Evolutionary conservation across 2,797 vertebrate species (phyloP), one percentile per base, ranked within the genome.

Genomic region (Oreochromis grahami): DNA sequence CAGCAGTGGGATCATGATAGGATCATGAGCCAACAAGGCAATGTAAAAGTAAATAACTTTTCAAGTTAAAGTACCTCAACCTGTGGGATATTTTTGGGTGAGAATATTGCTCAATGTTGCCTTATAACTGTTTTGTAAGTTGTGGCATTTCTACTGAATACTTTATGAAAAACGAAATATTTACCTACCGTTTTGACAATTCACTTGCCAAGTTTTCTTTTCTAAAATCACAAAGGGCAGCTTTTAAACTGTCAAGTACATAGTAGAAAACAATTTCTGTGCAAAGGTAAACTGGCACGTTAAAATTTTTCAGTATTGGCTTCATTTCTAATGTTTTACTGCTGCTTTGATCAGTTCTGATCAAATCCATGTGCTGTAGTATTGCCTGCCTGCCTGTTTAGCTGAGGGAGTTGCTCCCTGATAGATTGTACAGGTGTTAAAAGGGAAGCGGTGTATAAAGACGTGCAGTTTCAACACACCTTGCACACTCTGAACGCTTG

Each of bases 121-220:
- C 68, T 48, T 32, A 4, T 48, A 72, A 48, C 43, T 11, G 65
- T 56, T 34, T 45, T 68, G 32, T 4, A 80, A 48, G 45, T 79
- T 79, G 80, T 5, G 1, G 38, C 77, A 80, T 88, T 70, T 70
- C 5, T 55, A 60, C 43, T 81, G 41, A 85, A 79, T 78, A 78
- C 29, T 84, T 77, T 14, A 76, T 85, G 24, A 48, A 26, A 55
- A 82, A 29, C 5, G 52, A 79, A 91, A 86, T 84, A 83, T 60
- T 50, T 48, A 52, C 53, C n/a, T 11, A 26, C 6, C 19, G 51
- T 88, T 82, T 63, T 79, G 38, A 63, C 50, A 85, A 83, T 77
- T 52, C 5, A 77, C 9, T 45, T 58, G 41, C 45, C 68, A n/a
- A 58, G 29, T 14, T 76, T 65, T 38, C 32, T 38, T 13, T 45